Evolutionary conservation across 2,113 vertebrate genomes (phyloP), one percentile per base, ranked within the genome.

Genomic region (Osmerus eperlanus): DNA sequence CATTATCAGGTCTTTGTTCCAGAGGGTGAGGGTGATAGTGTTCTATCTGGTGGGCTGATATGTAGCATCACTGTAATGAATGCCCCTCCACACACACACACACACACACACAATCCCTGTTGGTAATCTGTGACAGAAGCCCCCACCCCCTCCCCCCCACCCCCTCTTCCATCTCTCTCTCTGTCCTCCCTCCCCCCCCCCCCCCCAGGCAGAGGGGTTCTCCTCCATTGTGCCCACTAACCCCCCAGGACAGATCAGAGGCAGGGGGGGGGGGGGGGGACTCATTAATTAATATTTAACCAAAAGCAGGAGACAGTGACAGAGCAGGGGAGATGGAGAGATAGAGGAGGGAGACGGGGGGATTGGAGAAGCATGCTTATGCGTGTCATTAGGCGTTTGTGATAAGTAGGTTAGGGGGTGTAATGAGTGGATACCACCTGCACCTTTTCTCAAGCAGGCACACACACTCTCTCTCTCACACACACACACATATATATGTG

Each of bases 251-350:
- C 79, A 73, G 85, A 85, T 87, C 75, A n/a, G 54, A 7, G 54
- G 54, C 3, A 56, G 15, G 15, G 54, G 54, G 54, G 3, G 0
- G 53, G 54, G 16, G 2, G 5, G 15, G 82, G 77, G 79, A 71
- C 69, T 78, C 77, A 72, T 87, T 90, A 90, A 89, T 90, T 90
- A 90, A 90, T 89, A 90, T 89, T 85, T 89, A 89, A 89, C 87
- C 70, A 81, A 84, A 84, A 83, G 77, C 80, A 23, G 74, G 84
- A 12, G 83, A 87, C 79, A 59, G 83, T 71, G 77, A 77, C 70
- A 77, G 84, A 81, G 87, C 81, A 79, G 70, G 21, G 18, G 67
- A 60, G 55, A 60, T 36, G 16, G 53, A 28, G 14, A 71, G 86
- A 87, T 82, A 73, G 76, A 75, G 65, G 29, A 3, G 18, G 19